Evolutionary conservation across 2,113 vertebrate genomes (phyloP).

Genomic region (Mixornis gularis): DNA sequence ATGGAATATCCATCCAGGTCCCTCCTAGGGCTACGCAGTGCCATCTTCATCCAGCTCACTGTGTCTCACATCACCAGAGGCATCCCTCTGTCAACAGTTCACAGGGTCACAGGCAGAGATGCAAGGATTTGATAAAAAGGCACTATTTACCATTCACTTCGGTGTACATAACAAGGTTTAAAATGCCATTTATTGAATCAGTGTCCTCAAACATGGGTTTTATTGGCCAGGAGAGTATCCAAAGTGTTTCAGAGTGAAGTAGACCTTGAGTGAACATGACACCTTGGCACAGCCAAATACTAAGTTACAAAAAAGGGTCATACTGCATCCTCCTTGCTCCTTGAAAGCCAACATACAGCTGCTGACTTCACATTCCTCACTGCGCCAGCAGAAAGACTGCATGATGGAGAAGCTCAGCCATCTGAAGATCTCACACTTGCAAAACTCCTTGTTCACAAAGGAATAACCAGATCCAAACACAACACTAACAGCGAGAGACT

Average conservation of each 20-base stretch:
- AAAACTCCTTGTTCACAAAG: not conserved
- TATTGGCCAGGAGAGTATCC: not conserved
- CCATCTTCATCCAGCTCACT: not conserved
- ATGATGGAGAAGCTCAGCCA: not conserved
- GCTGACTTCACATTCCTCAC: not conserved
- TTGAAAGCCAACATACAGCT: not conserved
- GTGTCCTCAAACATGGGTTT: not conserved
- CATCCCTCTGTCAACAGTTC: not conserved
- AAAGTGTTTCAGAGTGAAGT: not conserved
- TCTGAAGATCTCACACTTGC: not conserved
- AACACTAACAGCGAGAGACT: not conserved
- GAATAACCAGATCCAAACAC: not conserved
- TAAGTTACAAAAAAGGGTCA: not conserved
- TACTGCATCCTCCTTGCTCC: not conserved
- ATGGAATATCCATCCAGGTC: not conserved
- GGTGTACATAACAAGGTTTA: not conserved
- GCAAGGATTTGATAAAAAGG: not conserved
- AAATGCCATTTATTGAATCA: not conserved
- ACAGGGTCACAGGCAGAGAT: not conserved
- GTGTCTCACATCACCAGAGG: not conserved
- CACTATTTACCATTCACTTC: not conserved
- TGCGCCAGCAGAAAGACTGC: fast-evolving
- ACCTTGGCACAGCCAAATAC: not conserved
- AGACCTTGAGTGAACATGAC: not conserved
- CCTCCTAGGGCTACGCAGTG: not conserved